These are phyloP conservation scores for Gopherus evgoodei DNA, from an alignment of 2,113 vertebrate genomes.

Conservation along the genomic window DNA sequence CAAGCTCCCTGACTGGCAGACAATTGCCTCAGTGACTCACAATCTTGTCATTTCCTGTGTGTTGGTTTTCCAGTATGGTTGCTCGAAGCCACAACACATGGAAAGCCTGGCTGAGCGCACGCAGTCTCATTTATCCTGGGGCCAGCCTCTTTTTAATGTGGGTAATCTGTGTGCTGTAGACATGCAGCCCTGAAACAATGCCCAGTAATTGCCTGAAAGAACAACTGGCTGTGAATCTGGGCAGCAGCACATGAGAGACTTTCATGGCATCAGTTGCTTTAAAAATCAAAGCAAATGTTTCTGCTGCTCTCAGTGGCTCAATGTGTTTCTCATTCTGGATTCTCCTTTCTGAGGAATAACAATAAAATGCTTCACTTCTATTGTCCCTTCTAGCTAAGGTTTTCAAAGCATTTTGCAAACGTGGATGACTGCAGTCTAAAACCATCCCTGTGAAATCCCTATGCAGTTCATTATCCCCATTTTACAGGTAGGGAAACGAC, in stretches of 20 bases:
- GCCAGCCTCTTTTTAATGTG: slow-evolving; percentile 39
- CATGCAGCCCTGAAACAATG: slow-evolving; percentile 49
- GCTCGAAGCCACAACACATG: slow-evolving; percentile 42
- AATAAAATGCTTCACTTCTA: slow-evolving; percentile 52
- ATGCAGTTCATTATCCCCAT: neutral
- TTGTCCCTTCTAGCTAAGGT: slow-evolving; percentile 21
- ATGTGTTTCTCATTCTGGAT: slow-evolving; percentile 69
- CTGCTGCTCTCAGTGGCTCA: slow-evolving; percentile 47
- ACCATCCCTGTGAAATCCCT: neutral
- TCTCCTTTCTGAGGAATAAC: slow-evolving; percentile 35
- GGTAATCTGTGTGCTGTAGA: slow-evolving; percentile 51
- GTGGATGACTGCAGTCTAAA: neutral
- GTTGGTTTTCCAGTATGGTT: slow-evolving; percentile 59
- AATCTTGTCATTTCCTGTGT: slow-evolving; percentile 77
- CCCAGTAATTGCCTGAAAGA: slow-evolving; percentile 55
- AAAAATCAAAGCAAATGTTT: slow-evolving; percentile 61
- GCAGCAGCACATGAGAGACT: slow-evolving; percentile 52
- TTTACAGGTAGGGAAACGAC: neutral
- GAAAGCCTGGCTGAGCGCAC: slow-evolving; percentile 3
- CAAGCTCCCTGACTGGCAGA: neutral
- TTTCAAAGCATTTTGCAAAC: neutral
- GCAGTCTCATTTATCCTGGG: slow-evolving; percentile 37
- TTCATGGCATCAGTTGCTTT: slow-evolving; percentile 57
- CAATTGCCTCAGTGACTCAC: slow-evolving; percentile 75
- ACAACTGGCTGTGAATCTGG: slow-evolving; percentile 60